phyloP scores from a whole-genome alignment of 2,113 vertebrate species.

The Todiramphus saurophagus region DNA sequence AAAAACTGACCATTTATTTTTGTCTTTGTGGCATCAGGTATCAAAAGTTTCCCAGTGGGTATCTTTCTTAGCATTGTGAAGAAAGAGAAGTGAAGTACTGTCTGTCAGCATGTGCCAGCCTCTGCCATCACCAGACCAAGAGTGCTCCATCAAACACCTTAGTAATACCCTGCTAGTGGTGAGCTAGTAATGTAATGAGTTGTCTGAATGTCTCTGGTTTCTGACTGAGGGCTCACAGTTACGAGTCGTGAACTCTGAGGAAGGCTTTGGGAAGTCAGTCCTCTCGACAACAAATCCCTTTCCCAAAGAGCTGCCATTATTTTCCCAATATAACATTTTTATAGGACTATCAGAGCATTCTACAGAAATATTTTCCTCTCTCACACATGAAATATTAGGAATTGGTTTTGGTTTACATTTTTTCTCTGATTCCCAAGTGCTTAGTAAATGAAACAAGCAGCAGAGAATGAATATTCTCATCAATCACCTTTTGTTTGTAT shows the following conservation, averaged over 20 bases:
- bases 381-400: neutral
- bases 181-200: neutral
- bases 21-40: neutral
- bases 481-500: conserved; percentile 31
- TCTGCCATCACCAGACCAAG: neutral
- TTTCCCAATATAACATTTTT: neutral
- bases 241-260: neutral
- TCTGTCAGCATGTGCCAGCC: neutral
- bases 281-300: neutral
- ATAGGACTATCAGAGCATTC: neutral
- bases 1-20: neutral
- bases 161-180: neutral
- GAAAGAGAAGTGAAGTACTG: neutral
- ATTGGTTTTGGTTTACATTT: conserved; percentile 23
- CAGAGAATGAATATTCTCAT: conserved; percentile 22
- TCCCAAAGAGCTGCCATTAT: neutral
- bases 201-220: neutral
- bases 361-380: neutral
- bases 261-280: neutral
- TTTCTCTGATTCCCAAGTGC: neutral
- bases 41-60: neutral
- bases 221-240: neutral
- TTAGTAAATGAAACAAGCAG: conserved; percentile 26
- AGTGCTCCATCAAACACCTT: neutral
- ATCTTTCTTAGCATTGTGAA: neutral